phyloP scores from a whole-genome alignment of 1,140 invertebrate genomes.

The Acromyrmex heyeri region DNA sequence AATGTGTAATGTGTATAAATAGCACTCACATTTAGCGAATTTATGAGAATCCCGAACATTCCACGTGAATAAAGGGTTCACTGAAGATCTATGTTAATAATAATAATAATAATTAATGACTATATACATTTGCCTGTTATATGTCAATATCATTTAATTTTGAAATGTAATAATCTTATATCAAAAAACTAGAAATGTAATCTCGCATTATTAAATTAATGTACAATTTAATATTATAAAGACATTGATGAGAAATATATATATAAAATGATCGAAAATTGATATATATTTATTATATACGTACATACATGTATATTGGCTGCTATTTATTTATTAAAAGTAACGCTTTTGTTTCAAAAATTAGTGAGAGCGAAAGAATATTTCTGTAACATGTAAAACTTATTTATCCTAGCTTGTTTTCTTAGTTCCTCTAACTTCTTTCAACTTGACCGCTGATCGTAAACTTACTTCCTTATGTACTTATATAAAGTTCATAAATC shows the following conservation, averaged over 20 bases:
- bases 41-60: too few relatives aligned
- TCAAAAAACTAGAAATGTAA: background rate
- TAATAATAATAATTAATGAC: background rate
- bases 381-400: slow-evolving; percentile 3
- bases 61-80: too few relatives aligned
- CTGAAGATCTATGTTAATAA: background rate
- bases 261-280: background rate
- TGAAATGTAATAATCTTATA: background rate
- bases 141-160: background rate
- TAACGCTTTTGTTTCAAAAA: background rate
- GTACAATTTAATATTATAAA: background rate
- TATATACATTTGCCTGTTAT: background rate
- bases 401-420: background rate
- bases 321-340: background rate
- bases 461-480: background rate
- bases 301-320: background rate
- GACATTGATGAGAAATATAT: background rate
- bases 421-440: slow-evolving; percentile 13
- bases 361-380: background rate
- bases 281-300: background rate
- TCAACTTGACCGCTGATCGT: background rate
- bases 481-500: background rate
- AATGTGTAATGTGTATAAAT: too few relatives aligned
- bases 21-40: too few relatives aligned
- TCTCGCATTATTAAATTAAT: background rate